These are phyloP conservation scores for Eclectus roratus DNA, from an alignment of 2,113 vertebrate genomes.

Conservation along the genomic window DNA sequence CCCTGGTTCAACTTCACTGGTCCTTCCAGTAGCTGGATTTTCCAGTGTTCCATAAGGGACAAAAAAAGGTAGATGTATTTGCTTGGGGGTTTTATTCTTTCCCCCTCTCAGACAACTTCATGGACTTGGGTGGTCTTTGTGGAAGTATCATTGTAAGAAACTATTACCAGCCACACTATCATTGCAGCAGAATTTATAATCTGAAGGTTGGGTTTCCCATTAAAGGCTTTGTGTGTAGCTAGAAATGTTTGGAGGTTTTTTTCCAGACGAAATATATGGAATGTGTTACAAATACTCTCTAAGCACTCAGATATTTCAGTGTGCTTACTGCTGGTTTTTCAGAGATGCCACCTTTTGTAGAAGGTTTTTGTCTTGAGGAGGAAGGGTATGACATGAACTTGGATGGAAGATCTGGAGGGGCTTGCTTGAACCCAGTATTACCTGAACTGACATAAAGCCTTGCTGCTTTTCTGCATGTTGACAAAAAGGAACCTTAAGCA, in stretches of 20 bases:
- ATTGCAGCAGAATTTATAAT: not conserved
- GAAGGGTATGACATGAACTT: not conserved
- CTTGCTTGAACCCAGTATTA: not conserved
- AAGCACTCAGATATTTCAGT: not conserved
- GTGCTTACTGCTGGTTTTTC: not conserved
- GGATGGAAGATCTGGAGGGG: not conserved
- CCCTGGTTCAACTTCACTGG: not conserved
- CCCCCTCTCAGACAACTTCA: not conserved
- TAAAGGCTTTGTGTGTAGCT: not conserved
- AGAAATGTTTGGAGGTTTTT: not conserved
- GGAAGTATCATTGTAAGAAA: not conserved
- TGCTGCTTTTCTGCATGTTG: not conserved
- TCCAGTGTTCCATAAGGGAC: not conserved
- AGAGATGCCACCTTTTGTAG: not conserved
- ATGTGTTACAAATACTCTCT: not conserved
- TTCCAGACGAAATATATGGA: not conserved
- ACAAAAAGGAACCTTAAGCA: conserved; percentile 12
- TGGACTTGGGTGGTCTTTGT: not conserved
- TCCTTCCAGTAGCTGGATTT: not conserved
- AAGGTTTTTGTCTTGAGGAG: not conserved
- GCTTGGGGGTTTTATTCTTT: not conserved
- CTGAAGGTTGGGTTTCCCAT: not conserved
- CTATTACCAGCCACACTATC: accelerated
- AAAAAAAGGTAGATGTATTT: not conserved
- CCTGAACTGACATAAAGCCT: not conserved